Conservation (phyloP, 2,888 invertebrate species). For the Fissipunctia ypsillon region DNA sequence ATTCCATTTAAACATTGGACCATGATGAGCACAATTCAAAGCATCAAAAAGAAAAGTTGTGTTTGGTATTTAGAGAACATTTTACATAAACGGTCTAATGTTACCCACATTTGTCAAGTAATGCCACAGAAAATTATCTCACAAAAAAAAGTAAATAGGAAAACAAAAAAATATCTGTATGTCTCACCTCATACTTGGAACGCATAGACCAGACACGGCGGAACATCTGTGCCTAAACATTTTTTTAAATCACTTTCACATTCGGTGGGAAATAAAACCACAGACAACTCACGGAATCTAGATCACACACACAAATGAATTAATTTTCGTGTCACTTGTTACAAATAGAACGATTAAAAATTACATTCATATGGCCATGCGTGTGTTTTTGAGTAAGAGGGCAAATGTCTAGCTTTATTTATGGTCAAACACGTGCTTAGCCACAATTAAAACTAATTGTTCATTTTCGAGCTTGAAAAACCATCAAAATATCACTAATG, state of each 20-base stretch:
- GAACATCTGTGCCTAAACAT: slow-evolving; percentile 66
- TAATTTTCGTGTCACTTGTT: slow-evolving; percentile 22
- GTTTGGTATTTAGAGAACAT: not conserved
- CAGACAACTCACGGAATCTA: slow-evolving; percentile 49
- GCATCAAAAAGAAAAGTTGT: not conserved
- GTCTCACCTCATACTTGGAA: slow-evolving; percentile 59
- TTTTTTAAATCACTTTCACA: slow-evolving; percentile 54
- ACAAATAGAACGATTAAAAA: slow-evolving; percentile 5
- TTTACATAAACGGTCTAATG: too few species aligned
- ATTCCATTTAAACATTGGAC: slow-evolving; percentile 4
- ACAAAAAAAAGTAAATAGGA: not conserved
- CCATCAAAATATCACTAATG: not conserved
- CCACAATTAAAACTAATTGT: not conserved
- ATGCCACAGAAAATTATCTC: not conserved
- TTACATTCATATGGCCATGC: slow-evolving; percentile 52
- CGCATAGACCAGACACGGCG: slow-evolving; percentile 63
- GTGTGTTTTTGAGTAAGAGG: slow-evolving; percentile 37
- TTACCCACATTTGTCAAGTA: not conserved
- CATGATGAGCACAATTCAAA: not conserved
- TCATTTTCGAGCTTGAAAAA: not conserved
- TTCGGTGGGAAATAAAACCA: slow-evolving; percentile 39
- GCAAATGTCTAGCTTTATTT: slow-evolving; percentile 22
- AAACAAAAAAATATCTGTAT: rapidly evolving
- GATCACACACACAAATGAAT: slow-evolving; percentile 50
- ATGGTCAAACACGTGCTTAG: not conserved